These are phyloP conservation scores for Dasypus novemcinctus DNA, from an alignment of 2,113 vertebrate species.

Conservation along the genomic window DNA sequence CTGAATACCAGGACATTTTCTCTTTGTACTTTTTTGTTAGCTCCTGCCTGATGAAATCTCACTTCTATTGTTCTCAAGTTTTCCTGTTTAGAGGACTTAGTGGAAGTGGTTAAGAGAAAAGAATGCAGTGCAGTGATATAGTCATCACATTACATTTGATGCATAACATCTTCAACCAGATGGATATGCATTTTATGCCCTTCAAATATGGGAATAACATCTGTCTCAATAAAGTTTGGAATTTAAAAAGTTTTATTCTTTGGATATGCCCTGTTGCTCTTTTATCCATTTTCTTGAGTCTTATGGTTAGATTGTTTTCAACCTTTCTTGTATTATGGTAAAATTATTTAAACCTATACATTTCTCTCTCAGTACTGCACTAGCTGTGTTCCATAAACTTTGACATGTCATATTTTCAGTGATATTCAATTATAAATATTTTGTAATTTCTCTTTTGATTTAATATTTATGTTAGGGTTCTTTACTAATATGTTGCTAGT, in stretches of 20 bases:
- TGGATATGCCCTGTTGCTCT: background rate
- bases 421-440: background rate
- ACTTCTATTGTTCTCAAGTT: background rate
- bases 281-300: background rate
- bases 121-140: background rate
- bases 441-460: constrained; percentile 34
- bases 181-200: background rate
- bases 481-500: background rate
- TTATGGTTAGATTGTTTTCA: background rate
- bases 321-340: background rate
- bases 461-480: constrained; percentile 25
- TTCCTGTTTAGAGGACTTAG: background rate
- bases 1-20: background rate
- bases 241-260: background rate
- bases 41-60: background rate
- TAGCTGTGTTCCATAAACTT: background rate
- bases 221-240: background rate
- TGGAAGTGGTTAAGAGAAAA: background rate
- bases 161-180: too few species aligned
- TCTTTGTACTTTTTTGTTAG: background rate
- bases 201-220: background rate
- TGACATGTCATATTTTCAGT: background rate
- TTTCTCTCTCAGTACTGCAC: background rate
- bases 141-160: background rate
- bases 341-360: background rate